phyloP scores from a whole-genome alignment of 2,888 invertebrate genomes.

The Pomacea canaliculata region DNA sequence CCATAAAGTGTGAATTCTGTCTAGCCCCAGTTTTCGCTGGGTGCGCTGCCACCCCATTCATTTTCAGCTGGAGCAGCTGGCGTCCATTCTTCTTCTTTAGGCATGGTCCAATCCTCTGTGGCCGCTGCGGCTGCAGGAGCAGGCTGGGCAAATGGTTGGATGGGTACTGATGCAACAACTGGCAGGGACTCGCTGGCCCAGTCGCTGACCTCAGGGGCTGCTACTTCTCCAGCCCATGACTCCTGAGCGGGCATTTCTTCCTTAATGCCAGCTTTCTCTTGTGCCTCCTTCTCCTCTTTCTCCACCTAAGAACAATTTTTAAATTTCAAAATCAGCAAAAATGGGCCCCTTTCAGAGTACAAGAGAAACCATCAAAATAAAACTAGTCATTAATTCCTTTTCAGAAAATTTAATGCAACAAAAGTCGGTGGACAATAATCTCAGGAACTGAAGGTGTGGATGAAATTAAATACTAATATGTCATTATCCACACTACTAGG shows the following conservation, averaged over 20 bases:
- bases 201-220: slow-evolving; percentile 54
- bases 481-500: too few relatives aligned
- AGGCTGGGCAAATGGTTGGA: slow-evolving; percentile 34
- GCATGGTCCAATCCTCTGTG: slow-evolving; percentile 37
- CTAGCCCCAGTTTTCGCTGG: slow-evolving; percentile 56
- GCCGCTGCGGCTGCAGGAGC: slow-evolving; percentile 31
- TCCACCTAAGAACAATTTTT: slow-evolving; percentile 76
- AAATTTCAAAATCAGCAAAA: neutral
- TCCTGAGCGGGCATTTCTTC: slow-evolving; percentile 46
- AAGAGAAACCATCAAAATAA: neutral
- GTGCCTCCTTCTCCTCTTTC: slow-evolving; percentile 85
- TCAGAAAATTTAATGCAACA: too few relatives aligned
- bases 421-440: too few relatives aligned
- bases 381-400: neutral
- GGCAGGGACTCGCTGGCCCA: slow-evolving; percentile 61
- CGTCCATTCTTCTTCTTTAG: slow-evolving; percentile 56
- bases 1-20: too few relatives aligned
- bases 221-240: slow-evolving; percentile 49
- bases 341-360: neutral
- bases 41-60: slow-evolving; percentile 54
- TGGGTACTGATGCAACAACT: slow-evolving; percentile 43
- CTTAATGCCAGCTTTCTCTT: slow-evolving; percentile 53
- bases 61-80: slow-evolving; percentile 35
- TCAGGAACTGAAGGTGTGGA: too few relatives aligned
- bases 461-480: too few relatives aligned